Evolutionary conservation across 1,140 invertebrate genomes (phyloP).

Genomic region (Melanaphis sacchari): DNA sequence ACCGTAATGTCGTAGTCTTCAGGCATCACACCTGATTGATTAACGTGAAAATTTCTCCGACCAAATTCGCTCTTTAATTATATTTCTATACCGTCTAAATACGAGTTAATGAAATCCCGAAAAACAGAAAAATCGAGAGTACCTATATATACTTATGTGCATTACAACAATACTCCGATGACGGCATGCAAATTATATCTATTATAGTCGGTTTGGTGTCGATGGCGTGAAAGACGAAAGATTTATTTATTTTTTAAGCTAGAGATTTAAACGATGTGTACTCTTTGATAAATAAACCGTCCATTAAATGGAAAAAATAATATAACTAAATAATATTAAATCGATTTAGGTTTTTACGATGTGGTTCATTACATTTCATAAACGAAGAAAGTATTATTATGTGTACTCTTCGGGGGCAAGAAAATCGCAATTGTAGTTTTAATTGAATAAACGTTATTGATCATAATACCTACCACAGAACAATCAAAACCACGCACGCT

Average conservation of each 20-base stretch:
- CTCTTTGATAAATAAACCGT: not conserved
- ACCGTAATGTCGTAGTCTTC: slow-evolving; percentile 18
- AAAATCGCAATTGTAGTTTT: not conserved
- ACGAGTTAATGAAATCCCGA: not conserved
- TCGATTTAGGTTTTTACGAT: not conserved
- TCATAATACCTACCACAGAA: not conserved
- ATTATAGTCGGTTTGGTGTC: not conserved
- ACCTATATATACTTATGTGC: not conserved
- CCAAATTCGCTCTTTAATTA: not conserved
- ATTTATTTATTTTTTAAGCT: not conserved
- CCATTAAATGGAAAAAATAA: not conserved
- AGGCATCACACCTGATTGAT: slow-evolving; percentile 43
- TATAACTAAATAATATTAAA: not conserved
- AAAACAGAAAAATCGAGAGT: not conserved
- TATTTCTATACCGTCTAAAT: not conserved
- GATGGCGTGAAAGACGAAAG: not conserved
- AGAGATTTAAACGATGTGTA: not conserved
- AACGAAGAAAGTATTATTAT: not conserved
- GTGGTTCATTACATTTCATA: not conserved
- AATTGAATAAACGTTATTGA: not conserved
- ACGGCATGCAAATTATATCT: not conserved
- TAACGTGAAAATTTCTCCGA: not conserved
- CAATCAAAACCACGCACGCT: not conserved
- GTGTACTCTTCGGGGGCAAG: not conserved
- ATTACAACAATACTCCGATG: not conserved